Base-by-base conservation (phyloP, 2,888 invertebrate genomes). In the Perizoma flavofasciatum region DNA sequence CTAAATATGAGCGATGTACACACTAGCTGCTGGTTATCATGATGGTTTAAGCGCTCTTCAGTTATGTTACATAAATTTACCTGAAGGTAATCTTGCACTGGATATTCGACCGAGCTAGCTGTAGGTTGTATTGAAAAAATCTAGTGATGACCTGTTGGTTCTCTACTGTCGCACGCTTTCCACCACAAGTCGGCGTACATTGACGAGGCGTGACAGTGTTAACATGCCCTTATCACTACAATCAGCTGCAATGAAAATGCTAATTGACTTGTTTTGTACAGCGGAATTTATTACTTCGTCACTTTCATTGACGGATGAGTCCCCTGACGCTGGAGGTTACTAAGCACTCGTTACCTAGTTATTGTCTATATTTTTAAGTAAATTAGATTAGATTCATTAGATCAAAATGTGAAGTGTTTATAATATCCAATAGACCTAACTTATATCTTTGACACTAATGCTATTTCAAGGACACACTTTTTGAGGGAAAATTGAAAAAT, bases 231-330 rank as follows among this genome's bases (percentile, higher is more conserved):
- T 84, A 84, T 83, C 84, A 70, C 67, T 63, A 75, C 74, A 73
- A 84, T 85, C 82, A 74, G 73, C 74, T 70, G 69, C 81, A 77
- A 82, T 82, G 79, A 83, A 85, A 84, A 84, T 79, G 82, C 74
- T 86, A 87, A 88, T 86, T 81, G 78, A 81, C 79, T 78, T 81
- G 82, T 84, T 81, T 82, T 80, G 75, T 77, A 76, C 78, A 60
- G 67, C 73, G 64, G 72, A 79, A 82, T 78, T 74, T 78, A 79
- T 74, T 68, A 73, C 68, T 73, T 81, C 72, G 74, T 71, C 77
- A 77, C 61, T 49, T 69, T 66, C 65, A 62, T 65, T 77, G 70
- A 79, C 70, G 66, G 72, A 75, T 75, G 64, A 71, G 73, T 67
- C 78, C 73, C 48, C 35, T 5, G 62, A 55, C 57, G 48, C 48